Evolutionary conservation across 2,113 vertebrate species (phyloP).

Genomic region (Embiotoca jacksoni): DNA sequence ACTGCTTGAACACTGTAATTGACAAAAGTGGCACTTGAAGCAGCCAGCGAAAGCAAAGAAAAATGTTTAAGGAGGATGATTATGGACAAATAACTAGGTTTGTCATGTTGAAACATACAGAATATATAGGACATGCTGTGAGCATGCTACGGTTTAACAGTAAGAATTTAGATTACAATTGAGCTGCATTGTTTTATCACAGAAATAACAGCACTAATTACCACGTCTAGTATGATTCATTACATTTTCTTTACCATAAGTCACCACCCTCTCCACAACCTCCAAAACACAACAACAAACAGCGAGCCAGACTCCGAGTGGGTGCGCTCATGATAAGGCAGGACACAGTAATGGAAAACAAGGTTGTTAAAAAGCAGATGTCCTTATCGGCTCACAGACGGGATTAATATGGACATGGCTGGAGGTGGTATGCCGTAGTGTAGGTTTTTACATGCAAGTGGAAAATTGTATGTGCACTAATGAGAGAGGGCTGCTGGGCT

Average conservation of each 20-base stretch:
- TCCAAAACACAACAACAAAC: conserved; percentile 28
- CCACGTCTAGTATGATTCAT: not conserved
- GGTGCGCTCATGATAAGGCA: conserved; percentile 76
- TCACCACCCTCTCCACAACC: not conserved
- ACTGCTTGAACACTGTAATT: conserved; percentile 61
- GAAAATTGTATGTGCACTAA: conserved; percentile 64
- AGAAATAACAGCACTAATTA: conserved; percentile 1
- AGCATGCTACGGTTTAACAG: not conserved
- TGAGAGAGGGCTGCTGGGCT: conserved; percentile 37
- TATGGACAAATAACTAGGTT: conserved; percentile 39
- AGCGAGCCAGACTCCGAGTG: conserved; percentile 17
- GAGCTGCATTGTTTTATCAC: conserved; percentile 1
- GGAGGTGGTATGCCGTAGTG: conserved; percentile 56
- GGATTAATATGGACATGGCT: conserved; percentile 73
- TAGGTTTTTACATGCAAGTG: conserved; percentile 30
- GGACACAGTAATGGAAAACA: conserved; percentile 56
- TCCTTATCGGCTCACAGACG: conserved; percentile 69
- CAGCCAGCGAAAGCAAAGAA: conserved; percentile 1
- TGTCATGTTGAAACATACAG: not conserved
- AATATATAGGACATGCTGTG: not conserved
- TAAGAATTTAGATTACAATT: not conserved
- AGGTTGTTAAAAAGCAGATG: conserved; percentile 83
- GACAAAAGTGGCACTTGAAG: conserved; percentile 28
- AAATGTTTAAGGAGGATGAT: not conserved
- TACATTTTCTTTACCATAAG: conserved; percentile 24